Base-by-base conservation (phyloP, 2,888 invertebrate species). In the Unio delphinus region DNA sequence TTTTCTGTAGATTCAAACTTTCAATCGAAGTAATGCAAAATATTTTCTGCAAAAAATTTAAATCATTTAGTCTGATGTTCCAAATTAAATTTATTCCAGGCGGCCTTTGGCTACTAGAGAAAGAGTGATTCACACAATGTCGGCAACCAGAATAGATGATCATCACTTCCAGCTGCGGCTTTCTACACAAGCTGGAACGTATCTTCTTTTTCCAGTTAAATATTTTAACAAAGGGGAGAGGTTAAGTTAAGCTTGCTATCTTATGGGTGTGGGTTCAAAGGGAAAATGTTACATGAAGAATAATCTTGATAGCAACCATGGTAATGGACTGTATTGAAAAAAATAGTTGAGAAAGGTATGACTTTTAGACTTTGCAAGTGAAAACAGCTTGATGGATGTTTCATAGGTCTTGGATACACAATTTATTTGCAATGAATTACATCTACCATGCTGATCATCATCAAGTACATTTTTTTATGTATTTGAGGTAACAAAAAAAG, bases 141-240 rank as follows among this genome's bases (percentile, higher is more conserved):
- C 73, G 26, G 94, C 94, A 0, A 89, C 90, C 34, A 83, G 89
- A 0, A 90, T 94, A 7, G 91, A 89, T 72, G 80, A 87, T 23
- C 83, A 88, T 73, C 88, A 88, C 73, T 93, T 97, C 82, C 91
- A 92, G 63, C 85, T 97, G 54, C 92, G 93, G 72, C 82, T 97
- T 28, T 92, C 92, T 64, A 95, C 96, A 0, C 95, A 96, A 87
- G 98, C 98, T 17, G 98, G 98, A 60, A 96, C 97, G 58, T 91
- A 89, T 89, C 89, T 86, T 88, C 86, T 68, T 26, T n/a, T 17
- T 64, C 6, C 57, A 15, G 28, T 23, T 45, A 34, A 64, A 23
- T 67, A 55, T 61, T 67, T 26, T 18, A 26, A 23, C 23, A 23
- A 11, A 23, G 20, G 26, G 26, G 59, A 59, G 26, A 59, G 11